Evolutionary conservation across 2,797 vertebrate species (phyloP), one percentile per base, ranked within the genome.

Genomic region (Myotis vivesi): DNA sequence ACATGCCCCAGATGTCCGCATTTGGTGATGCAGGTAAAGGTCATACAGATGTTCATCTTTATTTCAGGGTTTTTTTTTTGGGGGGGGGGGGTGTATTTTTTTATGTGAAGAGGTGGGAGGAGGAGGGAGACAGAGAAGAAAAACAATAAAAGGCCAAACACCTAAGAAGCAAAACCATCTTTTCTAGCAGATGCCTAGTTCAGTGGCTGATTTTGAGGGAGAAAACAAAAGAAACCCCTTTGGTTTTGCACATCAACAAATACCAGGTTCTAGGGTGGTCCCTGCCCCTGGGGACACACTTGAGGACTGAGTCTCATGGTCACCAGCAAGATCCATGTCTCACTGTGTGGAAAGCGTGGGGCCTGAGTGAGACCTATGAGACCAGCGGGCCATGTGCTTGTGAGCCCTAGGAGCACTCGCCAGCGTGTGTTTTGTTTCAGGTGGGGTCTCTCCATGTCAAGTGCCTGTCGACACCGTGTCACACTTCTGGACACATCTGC

Each of bases 401-500:
- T 6, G 57, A 13, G 57, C 57, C 77, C 22, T 17, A 3, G 23
- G 73, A n/a, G 73, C 16, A 6, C 36, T 92, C 68, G 77, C 87
- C 53, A 28, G 62, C 75, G 44, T 86, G 68, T 92, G 85, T 93
- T 95, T 83, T 93, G 49, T 97, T 96, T 62, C 97, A 99, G 99
- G 97, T 99, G 96, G 99, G 99, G 92, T 99, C 99, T 13, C 99
- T 99, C 20, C 98, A 76, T 44, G 98, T 99, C 93, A 99, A 99
- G 98, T 99, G 99, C 97, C 98, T 99, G 92, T 98, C 98, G 15
- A 99, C 99, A 0, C 99, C 99, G 0, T 99, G 99, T 97, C 99
- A 99, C 98, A 99, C 99, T 1, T 99, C 99, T 1, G 99, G 99
- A 89, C 99, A 99, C 97, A 99, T 99, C 98, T 99, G 99, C 97